Evolutionary conservation across 2,797 vertebrate genomes (phyloP).

Genomic region (Tarsius wallacei): DNA sequence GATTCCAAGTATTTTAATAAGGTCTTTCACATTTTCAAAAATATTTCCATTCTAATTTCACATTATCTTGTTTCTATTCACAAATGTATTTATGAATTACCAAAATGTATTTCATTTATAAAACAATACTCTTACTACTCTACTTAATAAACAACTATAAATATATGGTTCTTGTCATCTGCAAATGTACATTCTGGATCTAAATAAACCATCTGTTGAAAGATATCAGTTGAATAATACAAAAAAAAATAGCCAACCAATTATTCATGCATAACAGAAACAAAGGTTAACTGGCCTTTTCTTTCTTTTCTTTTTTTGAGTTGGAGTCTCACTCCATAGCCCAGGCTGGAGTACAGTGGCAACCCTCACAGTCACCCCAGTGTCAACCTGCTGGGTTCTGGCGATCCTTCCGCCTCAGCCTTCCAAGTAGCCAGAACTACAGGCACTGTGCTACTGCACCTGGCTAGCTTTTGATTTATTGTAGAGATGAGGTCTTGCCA

Average conservation of each 20-base stretch:
- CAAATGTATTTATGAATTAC: not conserved
- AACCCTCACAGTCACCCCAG: too few species aligned
- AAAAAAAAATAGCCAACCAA: not conserved
- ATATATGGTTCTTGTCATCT: not conserved
- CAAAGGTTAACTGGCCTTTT: not conserved
- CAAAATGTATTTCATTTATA: conserved; percentile 7
- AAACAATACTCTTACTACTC: not conserved
- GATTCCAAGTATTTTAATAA: not conserved
- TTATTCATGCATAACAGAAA: not conserved
- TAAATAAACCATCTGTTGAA: conserved; percentile 13
- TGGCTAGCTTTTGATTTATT: too few species aligned
- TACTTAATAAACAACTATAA: not conserved
- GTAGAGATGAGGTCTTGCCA: too few species aligned
- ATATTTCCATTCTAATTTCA: not conserved
- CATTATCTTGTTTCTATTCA: not conserved
- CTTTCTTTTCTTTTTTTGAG: too few species aligned
- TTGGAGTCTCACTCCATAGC: too few species aligned
- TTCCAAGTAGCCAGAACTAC: too few species aligned
- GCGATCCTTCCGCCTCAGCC: too few species aligned
- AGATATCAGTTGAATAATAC: not conserved
- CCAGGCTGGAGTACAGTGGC: too few species aligned
- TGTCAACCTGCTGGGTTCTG: too few species aligned
- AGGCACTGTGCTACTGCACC: too few species aligned
- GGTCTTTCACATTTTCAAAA: not conserved
- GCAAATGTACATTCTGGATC: not conserved